Evolutionary conservation across 2,888 invertebrate genomes (phyloP).

Genomic region (Azorinus chamasolen): DNA sequence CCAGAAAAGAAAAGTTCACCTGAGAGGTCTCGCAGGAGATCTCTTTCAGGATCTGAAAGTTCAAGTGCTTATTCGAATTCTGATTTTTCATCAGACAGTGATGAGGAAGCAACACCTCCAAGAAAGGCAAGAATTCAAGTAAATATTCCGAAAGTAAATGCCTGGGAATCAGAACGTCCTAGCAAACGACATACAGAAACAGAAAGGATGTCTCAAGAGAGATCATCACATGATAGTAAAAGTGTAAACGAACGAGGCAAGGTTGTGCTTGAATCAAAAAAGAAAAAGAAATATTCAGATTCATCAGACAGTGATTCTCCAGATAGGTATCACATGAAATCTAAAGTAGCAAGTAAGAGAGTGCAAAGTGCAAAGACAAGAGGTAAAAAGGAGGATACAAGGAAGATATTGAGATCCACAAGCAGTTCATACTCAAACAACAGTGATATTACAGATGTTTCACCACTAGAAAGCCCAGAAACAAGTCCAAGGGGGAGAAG

Average conservation of each 20-base stretch:
- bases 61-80: slow-evolving; percentile 74
- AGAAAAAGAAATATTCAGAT: neutral
- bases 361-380: slow-evolving; percentile 38
- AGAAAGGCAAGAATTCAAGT: slow-evolving; percentile 42
- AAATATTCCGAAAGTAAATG: slow-evolving; percentile 59
- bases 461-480: slow-evolving; percentile 78
- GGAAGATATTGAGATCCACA: slow-evolving; percentile 41
- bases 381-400: slow-evolving; percentile 11
- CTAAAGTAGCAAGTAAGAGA: slow-evolving; percentile 22
- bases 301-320: slow-evolving; percentile 35
- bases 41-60: slow-evolving; percentile 53
- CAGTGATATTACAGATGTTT: slow-evolving; percentile 84
- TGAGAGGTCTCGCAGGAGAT: neutral
- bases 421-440: slow-evolving; percentile 76
- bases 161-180: slow-evolving; percentile 51
- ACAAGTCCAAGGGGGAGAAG: slow-evolving; percentile 61
- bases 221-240: slow-evolving; percentile 23
- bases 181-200: neutral
- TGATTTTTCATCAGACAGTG: slow-evolving; percentile 54
- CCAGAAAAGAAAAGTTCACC: slow-evolving; percentile 39
- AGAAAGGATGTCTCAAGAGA: slow-evolving; percentile 20
- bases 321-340: slow-evolving; percentile 10
- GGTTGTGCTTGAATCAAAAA: neutral
- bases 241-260: slow-evolving; percentile 11
- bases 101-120: slow-evolving; percentile 8